phyloP scores from a whole-genome alignment of 1,140 invertebrate species.

The Prorops nasuta region DNA sequence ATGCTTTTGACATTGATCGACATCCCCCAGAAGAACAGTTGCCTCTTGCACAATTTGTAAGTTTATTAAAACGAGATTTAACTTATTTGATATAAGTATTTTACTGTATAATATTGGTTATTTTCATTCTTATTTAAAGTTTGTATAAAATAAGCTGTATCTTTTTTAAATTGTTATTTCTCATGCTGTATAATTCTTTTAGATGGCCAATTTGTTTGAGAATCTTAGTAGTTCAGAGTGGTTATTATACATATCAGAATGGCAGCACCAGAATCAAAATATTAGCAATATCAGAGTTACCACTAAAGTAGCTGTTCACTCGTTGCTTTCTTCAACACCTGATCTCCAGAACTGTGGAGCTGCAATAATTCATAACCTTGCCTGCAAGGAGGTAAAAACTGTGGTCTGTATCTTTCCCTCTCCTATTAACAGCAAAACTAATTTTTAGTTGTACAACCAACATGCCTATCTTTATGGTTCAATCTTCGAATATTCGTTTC shows the following conservation, averaged over 20 bases:
- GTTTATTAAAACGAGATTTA: constrained; percentile 39
- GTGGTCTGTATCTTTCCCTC: constrained; percentile 77
- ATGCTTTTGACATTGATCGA: constrained; percentile 79
- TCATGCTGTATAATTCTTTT: no score
- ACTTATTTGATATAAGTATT: no score
- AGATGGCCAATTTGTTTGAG: constrained; percentile 91
- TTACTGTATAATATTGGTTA: not conserved
- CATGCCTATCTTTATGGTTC: no score
- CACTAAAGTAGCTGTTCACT: constrained; percentile 87
- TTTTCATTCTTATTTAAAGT: not conserved
- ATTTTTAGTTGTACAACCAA: no score
- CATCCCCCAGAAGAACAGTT: constrained; percentile 75
- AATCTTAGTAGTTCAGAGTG: constrained; percentile 87
- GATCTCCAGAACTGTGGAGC: constrained; percentile 77
- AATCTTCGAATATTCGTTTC: no score
- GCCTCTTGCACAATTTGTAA: constrained; percentile 78
- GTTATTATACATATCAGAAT: constrained; percentile 90
- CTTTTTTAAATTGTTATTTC: constrained; percentile 3
- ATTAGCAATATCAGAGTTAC: constrained; percentile 88
- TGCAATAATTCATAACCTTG: constrained; percentile 87
- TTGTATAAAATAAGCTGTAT: not conserved
- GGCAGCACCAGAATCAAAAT: constrained; percentile 70
- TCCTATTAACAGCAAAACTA: constrained; percentile 26
- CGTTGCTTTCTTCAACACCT: constrained; percentile 71
- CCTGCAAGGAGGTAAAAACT: constrained; percentile 95